Conservation (phyloP, 2,113 vertebrate genomes). For the Heteronetta atricapilla region DNA sequence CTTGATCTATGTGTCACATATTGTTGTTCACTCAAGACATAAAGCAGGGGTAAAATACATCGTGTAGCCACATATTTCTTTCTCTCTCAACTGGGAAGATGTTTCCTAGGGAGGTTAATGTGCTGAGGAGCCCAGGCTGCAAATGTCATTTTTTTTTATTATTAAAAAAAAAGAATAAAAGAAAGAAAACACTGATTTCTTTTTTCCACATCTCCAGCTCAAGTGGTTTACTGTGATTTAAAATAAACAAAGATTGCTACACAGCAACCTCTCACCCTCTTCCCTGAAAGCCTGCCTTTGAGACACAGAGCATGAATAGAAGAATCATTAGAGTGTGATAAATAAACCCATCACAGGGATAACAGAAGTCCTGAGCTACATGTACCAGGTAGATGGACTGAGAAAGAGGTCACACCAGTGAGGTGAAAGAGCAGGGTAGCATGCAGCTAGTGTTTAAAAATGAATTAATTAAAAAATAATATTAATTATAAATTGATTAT, state of each 20-base stretch:
- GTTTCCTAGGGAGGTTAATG: background rate
- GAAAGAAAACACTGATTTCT: background rate
- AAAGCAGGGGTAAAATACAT: background rate
- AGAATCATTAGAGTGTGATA: conserved; percentile 66
- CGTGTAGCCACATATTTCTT: background rate
- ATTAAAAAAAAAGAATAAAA: background rate
- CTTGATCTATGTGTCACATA: background rate
- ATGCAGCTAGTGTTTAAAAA: background rate
- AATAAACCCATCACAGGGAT: conserved; percentile 48
- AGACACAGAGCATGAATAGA: background rate
- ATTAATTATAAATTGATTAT: too few relatives aligned
- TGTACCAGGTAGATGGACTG: background rate
- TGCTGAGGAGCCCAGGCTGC: background rate
- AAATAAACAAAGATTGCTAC: conserved; percentile 66
- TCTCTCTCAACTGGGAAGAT: background rate
- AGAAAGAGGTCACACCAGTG: background rate
- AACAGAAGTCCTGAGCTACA: conserved; percentile 37
- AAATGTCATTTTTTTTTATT: background rate
- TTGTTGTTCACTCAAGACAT: background rate
- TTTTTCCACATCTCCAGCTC: background rate
- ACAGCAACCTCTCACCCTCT: conserved; percentile 42
- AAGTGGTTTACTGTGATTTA: conserved; percentile 36
- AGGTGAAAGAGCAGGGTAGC: conserved; percentile 10
- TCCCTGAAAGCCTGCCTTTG: background rate
- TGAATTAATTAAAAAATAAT: conserved; percentile 1